Evolutionary conservation across 2,797 vertebrate genomes (phyloP).

Genomic region (Pagetopsis macropterus): DNA sequence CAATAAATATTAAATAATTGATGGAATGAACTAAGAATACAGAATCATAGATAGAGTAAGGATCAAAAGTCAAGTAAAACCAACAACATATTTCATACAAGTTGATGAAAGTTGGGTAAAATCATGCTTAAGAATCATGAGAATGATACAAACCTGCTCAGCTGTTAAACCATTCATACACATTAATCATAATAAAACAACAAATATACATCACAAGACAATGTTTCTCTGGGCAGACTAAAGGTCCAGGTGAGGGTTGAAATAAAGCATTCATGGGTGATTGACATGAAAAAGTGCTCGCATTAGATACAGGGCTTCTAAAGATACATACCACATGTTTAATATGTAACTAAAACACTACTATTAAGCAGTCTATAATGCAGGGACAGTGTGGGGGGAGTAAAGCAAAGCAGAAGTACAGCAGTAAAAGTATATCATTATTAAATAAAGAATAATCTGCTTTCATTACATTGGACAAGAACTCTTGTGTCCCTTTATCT

Average conservation of each 20-base stretch:
- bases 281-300: slow-evolving; percentile 2
- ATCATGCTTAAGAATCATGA: neutral
- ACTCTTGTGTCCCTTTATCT: neutral
- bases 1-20: neutral
- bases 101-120: neutral
- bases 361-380: neutral
- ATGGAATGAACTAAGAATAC: neutral
- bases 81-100: neutral
- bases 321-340: slow-evolving; percentile 5
- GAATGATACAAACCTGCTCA: slow-evolving; percentile 35
- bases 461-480: neutral
- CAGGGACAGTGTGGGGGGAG: neutral
- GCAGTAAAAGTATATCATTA: neutral
- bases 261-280: slow-evolving; percentile 3
- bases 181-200: neutral
- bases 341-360: neutral
- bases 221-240: neutral
- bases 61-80: neutral
- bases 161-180: slow-evolving; percentile 2
- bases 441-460: neutral
- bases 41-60: neutral
- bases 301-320: neutral
- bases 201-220: slow-evolving; percentile 6
- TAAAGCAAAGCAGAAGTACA: neutral
- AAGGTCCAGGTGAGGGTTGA: neutral